Percentiles rank a stretch among this genome's conserved stretches.
Conservation (phyloP, 2,113 vertebrate species). For the Petaurus breviceps region DNA sequence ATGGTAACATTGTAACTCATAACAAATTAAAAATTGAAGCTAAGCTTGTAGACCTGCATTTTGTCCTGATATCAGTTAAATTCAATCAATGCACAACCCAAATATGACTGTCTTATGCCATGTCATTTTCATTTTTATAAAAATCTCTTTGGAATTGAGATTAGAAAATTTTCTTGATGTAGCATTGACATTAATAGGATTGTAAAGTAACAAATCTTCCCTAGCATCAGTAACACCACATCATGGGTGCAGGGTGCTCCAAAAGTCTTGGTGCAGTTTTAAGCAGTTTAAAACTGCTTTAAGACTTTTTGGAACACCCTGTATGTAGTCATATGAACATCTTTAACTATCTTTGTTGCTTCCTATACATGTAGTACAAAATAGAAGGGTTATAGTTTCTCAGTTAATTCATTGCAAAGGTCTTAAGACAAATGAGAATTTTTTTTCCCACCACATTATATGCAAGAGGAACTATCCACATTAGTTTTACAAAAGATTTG, state of each 20-base stretch:
- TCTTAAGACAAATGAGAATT: background rate
- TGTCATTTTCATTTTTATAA: background rate
- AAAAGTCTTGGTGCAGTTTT: background rate
- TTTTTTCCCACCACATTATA: background rate
- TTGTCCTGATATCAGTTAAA: background rate
- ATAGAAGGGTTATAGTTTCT: background rate
- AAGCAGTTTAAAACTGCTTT: background rate
- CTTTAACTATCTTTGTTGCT: background rate
- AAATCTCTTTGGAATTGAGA: background rate
- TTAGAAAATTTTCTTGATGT: background rate
- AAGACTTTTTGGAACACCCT: background rate
- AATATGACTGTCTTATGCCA: background rate
- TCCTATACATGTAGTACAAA: background rate
- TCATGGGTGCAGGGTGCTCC: background rate
- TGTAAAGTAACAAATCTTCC: background rate
- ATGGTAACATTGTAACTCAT: background rate
- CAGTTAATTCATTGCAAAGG: background rate
- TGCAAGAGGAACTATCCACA: background rate
- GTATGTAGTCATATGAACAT: background rate
- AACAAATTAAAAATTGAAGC: background rate
- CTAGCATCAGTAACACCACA: background rate
- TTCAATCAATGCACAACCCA: background rate
- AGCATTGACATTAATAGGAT: background rate
- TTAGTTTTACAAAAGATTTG: background rate
- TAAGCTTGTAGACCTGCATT: background rate